Base-by-base conservation (phyloP, 2,888 invertebrate species). In the Vesta saturnalis region DNA sequence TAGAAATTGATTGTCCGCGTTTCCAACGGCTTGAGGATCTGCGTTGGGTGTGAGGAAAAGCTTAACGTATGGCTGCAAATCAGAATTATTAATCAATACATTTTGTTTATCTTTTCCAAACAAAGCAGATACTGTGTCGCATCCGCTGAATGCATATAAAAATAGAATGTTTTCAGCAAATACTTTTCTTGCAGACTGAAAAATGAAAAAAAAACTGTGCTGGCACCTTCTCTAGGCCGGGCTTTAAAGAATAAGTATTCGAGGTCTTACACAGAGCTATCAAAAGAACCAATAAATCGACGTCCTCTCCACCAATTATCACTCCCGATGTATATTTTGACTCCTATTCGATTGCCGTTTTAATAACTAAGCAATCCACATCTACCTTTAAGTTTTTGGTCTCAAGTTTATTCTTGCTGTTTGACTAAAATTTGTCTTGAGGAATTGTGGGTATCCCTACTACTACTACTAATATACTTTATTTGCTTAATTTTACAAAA, bases 401-500 rank as follows among this genome's bases (percentile, higher is more conserved):
- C 56, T 73, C 67, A 60, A 43, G 46, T 70, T 75, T 73, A 57
- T 76, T 76, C n/a, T 35, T 58, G 16, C 62, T 56, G 23, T 72
- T 77, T 6, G 71, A 49, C 6, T 77, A 57, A 57, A 75, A 75
- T 60, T 65, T 64, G n/a, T 74, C 73, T 65, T 77, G 76, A 1
- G 70, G 60, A 30, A 72, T 68, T 15, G 60, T 72, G 21, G 72
- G 56, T 46, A n/a, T n/a, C n/a, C n/a, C n/a, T n/a, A n/a, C n/a
- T n/a, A n/a, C n/a, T n/a, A n/a, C n/a, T n/a, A n/a, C n/a, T n/a
- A n/a, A n/a, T n/a, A n/a, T n/a, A n/a, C n/a, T n/a, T n/a, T n/a
- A n/a, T n/a, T n/a, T n/a, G n/a, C n/a, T n/a, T n/a, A n/a, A n/a
- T n/a, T n/a, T n/a, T n/a, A n/a, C n/a, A n/a, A n/a, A n/a, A n/a